Evolutionary conservation across 2,888 invertebrate species (phyloP).

Genomic region (Ichneumon xanthorius): DNA sequence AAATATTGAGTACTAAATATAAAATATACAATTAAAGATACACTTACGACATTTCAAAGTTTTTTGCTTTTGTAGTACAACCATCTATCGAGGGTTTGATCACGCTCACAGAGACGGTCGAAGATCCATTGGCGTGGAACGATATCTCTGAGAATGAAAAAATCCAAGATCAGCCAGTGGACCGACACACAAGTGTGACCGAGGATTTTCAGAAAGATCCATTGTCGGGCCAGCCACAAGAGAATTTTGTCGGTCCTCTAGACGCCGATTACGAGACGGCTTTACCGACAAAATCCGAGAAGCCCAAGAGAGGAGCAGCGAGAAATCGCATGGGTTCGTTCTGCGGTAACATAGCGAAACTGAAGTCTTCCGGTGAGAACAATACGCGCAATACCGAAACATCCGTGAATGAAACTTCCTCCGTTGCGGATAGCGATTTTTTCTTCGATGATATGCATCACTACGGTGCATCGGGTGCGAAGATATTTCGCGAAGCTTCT

Average conservation of each 20-base stretch:
- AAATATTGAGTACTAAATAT: neutral
- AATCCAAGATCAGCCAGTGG: neutral
- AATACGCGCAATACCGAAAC: slow-evolving; percentile 3
- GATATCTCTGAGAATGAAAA: neutral
- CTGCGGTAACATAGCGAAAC: slow-evolving; percentile 69
- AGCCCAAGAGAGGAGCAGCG: slow-evolving; percentile 59
- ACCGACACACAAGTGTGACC: neutral
- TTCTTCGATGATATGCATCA: neutral
- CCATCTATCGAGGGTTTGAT: slow-evolving; percentile 75
- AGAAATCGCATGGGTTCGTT: slow-evolving; percentile 70
- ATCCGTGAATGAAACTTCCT: neutral
- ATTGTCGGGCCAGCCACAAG: neutral
- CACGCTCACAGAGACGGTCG: slow-evolving; percentile 72
- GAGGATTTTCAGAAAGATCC: neutral
- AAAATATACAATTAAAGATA: neutral
- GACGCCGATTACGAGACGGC: neutral
- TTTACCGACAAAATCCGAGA: slow-evolving; percentile 62
- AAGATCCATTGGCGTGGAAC: slow-evolving; percentile 38
- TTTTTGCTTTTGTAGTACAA: slow-evolving; percentile 70
- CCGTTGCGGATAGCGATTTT: neutral
- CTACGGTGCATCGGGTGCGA: slow-evolving; percentile 20
- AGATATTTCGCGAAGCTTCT: neutral
- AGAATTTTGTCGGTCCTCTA: neutral
- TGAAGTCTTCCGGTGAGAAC: slow-evolving; percentile 52
- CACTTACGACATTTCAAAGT: neutral